Conservation (phyloP, 2,888 invertebrate species). For the Rhagium mordax region DNA sequence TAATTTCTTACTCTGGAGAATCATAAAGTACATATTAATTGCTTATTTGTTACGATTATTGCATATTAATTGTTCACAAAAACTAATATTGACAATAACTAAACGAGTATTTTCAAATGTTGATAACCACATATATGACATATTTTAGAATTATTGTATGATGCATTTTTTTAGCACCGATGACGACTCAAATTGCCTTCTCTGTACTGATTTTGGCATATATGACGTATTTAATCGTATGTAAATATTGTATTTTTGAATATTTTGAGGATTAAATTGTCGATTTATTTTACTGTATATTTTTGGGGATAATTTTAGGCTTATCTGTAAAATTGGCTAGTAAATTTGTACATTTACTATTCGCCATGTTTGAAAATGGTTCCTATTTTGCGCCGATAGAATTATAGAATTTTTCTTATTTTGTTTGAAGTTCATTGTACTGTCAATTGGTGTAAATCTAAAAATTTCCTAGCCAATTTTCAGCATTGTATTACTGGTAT, state of each 20-base stretch:
- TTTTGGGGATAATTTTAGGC: conserved; percentile 30
- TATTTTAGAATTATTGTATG: too few relatives aligned
- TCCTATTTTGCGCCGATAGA: not conserved
- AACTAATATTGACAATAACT: not conserved
- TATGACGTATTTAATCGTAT: conserved; percentile 41
- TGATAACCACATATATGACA: too few relatives aligned
- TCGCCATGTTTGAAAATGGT: not conserved
- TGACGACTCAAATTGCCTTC: not conserved
- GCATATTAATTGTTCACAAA: not conserved
- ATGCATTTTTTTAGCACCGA: not conserved
- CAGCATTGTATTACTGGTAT: conserved; percentile 27
- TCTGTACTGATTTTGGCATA: not conserved
- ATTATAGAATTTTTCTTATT: not conserved
- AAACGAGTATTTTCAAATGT: not conserved
- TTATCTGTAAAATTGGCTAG: conserved; percentile 7
- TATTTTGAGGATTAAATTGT: conserved; percentile 41
- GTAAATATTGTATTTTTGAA: conserved; percentile 57
- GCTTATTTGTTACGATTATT: not conserved
- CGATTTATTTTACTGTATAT: conserved; percentile 47
- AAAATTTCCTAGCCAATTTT: conserved; percentile 17
- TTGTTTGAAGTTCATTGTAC: not conserved
- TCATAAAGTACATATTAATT: not conserved
- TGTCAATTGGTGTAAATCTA: too few relatives aligned
- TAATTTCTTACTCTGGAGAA: too few relatives aligned
- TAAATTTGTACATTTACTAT: not conserved